Evolutionary conservation across 2,113 vertebrate genomes (phyloP).

Genomic region (Alligator mississippiensis): DNA sequence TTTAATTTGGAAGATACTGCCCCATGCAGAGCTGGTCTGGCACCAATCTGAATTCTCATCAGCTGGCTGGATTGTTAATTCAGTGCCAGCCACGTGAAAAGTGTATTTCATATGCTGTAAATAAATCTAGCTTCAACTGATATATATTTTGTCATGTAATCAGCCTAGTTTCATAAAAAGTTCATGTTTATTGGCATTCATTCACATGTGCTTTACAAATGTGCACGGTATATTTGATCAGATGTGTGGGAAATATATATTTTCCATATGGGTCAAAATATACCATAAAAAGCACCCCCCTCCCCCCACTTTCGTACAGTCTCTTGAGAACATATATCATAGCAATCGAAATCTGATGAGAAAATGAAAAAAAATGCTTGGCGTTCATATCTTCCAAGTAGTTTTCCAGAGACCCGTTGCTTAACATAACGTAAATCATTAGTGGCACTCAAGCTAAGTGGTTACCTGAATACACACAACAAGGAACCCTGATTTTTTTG

Average conservation of each 20-base stretch:
- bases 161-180: conserved; percentile 71
- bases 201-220: conserved; percentile 75
- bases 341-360: conserved; percentile 76
- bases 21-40: background rate
- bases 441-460: background rate
- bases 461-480: conserved; percentile 47
- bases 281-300: conserved; percentile 63
- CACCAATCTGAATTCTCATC: conserved; percentile 1
- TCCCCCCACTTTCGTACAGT: background rate
- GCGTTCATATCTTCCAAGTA: conserved; percentile 63
- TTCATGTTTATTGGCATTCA: conserved; percentile 60
- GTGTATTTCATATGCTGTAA: conserved; percentile 46
- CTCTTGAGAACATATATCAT: conserved; percentile 72
- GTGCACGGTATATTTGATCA: conserved; percentile 41
- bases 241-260: conserved; percentile 69
- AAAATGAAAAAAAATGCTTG: conserved; percentile 74
- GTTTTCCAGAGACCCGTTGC: conserved; percentile 76
- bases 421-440: conserved; percentile 67
- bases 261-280: conserved; percentile 76
- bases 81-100: conserved; percentile 49
- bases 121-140: conserved; percentile 62
- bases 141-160: conserved; percentile 72
- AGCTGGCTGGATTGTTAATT: background rate
- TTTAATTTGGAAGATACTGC: background rate
- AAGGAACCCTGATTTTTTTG: background rate